These are phyloP conservation scores for Capreolus pygargus DNA, from an alignment of 2,113 vertebrate genomes.

Conservation along the genomic window DNA sequence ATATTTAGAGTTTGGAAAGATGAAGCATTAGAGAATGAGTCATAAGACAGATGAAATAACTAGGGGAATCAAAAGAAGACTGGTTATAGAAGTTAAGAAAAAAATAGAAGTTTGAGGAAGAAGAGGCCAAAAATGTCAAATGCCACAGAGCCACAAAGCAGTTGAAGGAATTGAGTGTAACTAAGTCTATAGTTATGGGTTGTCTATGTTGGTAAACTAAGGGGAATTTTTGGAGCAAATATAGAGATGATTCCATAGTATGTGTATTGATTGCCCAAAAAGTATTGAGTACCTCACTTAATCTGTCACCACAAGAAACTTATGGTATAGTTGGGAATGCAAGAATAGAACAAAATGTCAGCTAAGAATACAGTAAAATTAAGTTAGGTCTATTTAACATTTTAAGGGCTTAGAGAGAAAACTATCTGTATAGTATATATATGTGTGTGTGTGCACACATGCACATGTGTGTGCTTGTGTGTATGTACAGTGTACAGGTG, in stretches of 20 bases:
- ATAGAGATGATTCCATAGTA: neutral
- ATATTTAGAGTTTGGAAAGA: conserved; percentile 24
- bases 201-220: neutral
- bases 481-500: neutral
- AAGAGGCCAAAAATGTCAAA: neutral
- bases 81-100: neutral
- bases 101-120: neutral
- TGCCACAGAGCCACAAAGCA: neutral
- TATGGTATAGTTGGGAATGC: neutral
- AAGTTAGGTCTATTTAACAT: neutral
- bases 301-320: neutral
- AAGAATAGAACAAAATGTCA: neutral
- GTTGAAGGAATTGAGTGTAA: neutral
- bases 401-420: neutral
- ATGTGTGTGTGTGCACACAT: neutral
- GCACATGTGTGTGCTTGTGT: neutral
- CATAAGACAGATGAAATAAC: neutral
- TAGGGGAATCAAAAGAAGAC: neutral
- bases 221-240: neutral
- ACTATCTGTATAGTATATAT: neutral
- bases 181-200: neutral
- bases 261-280: neutral
- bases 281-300: neutral
- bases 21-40: neutral
- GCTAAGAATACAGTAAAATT: neutral